Conservation (phyloP, 2,113 vertebrate species). For the Tricholaema leucomelas region DNA sequence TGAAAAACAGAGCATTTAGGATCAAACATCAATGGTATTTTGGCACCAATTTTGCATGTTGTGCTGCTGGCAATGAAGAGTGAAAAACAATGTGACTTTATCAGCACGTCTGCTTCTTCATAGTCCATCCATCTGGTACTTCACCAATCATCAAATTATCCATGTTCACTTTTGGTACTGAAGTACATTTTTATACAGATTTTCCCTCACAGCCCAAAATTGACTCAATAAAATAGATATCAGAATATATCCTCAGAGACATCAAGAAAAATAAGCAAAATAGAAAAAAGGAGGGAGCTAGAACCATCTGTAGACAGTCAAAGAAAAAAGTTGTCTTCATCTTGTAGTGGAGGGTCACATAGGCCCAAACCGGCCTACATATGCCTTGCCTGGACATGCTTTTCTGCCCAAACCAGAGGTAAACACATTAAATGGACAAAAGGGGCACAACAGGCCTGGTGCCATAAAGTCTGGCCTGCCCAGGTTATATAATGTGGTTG, state of each 20-base stretch:
- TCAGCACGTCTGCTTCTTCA: neutral
- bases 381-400: too few relatives aligned
- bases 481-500: too few relatives aligned
- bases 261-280: neutral
- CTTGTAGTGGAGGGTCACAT: too few relatives aligned
- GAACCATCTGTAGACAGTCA: neutral
- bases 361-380: too few relatives aligned
- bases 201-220: neutral
- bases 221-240: neutral
- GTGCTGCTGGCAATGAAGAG: neutral
- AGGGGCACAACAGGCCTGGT: too few relatives aligned
- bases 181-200: neutral
- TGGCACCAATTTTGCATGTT: neutral
- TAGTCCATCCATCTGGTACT: neutral
- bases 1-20: neutral
- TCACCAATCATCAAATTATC: neutral
- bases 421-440: too few relatives aligned
- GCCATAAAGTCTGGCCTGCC: too few relatives aligned
- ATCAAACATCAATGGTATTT: neutral
- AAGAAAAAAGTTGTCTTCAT: neutral
- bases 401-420: too few relatives aligned
- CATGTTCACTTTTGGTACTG: neutral
- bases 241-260: neutral
- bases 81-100: neutral
- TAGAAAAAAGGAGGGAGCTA: neutral